Conservation (phyloP, 2,113 vertebrate genomes). For the Phylloscopus trochilus region DNA sequence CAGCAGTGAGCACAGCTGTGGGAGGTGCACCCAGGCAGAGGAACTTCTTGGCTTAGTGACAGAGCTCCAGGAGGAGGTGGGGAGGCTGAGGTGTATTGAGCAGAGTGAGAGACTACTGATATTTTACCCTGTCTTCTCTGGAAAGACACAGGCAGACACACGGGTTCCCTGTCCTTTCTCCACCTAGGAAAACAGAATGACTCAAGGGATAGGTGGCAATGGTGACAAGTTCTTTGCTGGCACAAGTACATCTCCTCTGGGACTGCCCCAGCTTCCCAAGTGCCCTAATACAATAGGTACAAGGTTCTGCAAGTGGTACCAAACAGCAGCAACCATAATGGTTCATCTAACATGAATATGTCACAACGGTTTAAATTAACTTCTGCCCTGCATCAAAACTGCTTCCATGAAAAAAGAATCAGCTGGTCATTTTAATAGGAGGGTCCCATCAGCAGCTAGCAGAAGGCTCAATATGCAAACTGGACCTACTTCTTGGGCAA, state of each 20-base stretch:
- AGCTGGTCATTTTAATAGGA: background rate
- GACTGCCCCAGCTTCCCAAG: background rate
- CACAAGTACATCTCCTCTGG: accelerated
- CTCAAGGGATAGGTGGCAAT: too few species aligned
- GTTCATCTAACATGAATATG: background rate
- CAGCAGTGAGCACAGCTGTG: background rate
- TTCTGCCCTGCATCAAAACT: background rate
- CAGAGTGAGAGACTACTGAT: background rate
- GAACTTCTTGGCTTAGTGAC: background rate
- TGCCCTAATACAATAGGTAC: background rate
- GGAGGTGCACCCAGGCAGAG: background rate
- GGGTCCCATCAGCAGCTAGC: background rate
- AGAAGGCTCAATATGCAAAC: too few species aligned
- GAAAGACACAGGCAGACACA: background rate
- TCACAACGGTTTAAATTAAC: background rate
- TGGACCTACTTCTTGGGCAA: background rate
- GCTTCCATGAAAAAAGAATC: background rate
- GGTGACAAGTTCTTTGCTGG: background rate
- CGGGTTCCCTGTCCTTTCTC: background rate
- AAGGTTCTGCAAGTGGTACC: background rate
- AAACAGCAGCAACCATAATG: background rate
- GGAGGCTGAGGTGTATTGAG: background rate
- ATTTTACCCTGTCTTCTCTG: background rate
- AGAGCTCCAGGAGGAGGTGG: background rate
- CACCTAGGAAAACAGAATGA: background rate